phyloP scores from a whole-genome alignment of 1,140 invertebrate species.

The Sinonovacula constricta region DNA sequence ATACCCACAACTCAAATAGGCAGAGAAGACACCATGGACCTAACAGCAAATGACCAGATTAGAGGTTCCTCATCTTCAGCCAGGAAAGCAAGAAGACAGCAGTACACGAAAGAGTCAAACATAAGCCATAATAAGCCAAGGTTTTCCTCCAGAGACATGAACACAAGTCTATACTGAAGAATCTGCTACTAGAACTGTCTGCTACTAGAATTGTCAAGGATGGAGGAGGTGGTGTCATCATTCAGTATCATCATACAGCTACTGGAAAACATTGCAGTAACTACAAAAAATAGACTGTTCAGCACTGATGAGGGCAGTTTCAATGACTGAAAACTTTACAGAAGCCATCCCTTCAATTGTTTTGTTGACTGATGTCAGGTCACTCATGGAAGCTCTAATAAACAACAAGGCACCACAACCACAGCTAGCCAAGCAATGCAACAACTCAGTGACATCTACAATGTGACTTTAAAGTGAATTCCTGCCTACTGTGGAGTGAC shows the following conservation, averaged over 20 bases:
- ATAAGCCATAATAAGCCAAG: not conserved
- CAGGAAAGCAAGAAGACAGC: not conserved
- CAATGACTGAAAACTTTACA: not conserved
- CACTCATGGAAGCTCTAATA: not conserved
- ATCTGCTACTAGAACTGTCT: not conserved
- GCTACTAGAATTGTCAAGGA: too few relatives aligned
- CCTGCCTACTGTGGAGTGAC: too few relatives aligned
- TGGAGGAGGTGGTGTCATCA: not conserved
- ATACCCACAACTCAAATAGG: not conserved
- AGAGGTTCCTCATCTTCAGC: not conserved
- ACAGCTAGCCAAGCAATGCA: too few relatives aligned
- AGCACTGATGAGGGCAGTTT: not conserved
- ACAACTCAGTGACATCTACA: too few relatives aligned
- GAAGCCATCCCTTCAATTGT: not conserved
- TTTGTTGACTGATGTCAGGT: not conserved
- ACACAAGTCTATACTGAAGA: not conserved
- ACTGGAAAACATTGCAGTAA: not conserved
- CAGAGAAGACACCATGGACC: not conserved
- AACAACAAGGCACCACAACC: not conserved
- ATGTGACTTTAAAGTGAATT: too few relatives aligned
- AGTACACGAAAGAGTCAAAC: not conserved
- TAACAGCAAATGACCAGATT: not conserved
- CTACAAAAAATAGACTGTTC: not conserved
- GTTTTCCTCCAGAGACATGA: not conserved
- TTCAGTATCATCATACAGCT: not conserved